Evolutionary conservation across 2,113 vertebrate genomes (phyloP).

Genomic region (Gymnorhina tibicen): DNA sequence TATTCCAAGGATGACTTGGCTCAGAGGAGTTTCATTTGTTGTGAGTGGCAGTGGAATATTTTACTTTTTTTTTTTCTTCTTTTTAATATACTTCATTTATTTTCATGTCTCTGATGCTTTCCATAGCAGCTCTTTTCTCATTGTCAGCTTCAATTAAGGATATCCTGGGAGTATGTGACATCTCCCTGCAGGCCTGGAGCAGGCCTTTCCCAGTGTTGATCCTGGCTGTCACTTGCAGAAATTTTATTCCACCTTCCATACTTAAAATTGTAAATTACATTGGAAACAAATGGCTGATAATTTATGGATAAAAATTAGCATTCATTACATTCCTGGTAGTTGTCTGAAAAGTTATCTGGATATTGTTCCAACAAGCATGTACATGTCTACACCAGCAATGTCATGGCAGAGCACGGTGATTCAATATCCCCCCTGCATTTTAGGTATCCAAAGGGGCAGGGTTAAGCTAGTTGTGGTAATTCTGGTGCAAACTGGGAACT

Average conservation of each 20-base stretch:
- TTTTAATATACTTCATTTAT: not conserved
- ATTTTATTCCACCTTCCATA: not conserved
- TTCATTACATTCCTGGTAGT: not conserved
- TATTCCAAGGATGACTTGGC: conserved; percentile 3
- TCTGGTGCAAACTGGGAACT: not conserved
- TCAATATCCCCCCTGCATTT: accelerated
- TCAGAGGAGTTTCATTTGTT: not conserved
- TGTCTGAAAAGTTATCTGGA: not conserved
- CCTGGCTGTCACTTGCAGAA: not conserved
- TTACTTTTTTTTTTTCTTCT: accelerated
- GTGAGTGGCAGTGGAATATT: not conserved
- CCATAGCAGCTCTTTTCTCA: conserved; percentile 1
- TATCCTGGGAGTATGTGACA: not conserved
- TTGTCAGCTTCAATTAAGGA: not conserved
- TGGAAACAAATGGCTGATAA: not conserved
- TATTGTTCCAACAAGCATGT: not conserved
- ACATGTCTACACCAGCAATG: not conserved
- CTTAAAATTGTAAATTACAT: not conserved
- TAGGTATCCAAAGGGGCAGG: not conserved
- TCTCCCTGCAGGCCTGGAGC: not conserved
- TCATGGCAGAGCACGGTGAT: not conserved
- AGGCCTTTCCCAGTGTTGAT: not conserved
- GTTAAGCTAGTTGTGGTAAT: not conserved
- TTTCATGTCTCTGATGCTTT: not conserved
- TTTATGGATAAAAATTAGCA: not conserved